A percentile compares a stretch with the other conserved stretches of the same genome.
phyloP scores from a whole-genome alignment of 2,113 vertebrate genomes.

The Megaceryle maxima region DNA sequence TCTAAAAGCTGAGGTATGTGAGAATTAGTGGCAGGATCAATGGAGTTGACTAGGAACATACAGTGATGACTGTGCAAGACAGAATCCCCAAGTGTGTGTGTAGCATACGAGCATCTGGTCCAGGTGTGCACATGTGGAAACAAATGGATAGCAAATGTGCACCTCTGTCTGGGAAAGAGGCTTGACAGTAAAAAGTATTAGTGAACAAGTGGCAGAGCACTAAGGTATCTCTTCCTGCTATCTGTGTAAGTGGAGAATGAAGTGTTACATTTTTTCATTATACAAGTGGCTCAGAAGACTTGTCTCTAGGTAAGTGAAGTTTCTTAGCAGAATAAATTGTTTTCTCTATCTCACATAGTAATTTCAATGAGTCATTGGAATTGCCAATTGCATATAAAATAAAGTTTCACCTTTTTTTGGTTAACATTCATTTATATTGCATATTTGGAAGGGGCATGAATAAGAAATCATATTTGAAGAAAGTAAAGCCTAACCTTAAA shows the following conservation, averaged over 20 bases:
- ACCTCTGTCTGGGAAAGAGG: background rate
- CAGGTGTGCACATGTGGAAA: background rate
- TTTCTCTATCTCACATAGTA: background rate
- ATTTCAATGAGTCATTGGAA: background rate
- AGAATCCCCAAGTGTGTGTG: background rate
- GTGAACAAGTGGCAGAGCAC: background rate
- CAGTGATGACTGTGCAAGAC: background rate
- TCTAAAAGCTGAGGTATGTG: background rate
- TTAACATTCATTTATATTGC: background rate
- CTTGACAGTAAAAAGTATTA: background rate
- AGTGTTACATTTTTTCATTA: background rate
- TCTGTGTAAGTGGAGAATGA: background rate
- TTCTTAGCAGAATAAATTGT: background rate
- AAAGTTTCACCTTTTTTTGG: constrained; percentile 11
- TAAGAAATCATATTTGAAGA: constrained; percentile 15
- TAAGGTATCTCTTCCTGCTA: background rate
- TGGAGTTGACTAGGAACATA: background rate
- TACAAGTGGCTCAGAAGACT: background rate
- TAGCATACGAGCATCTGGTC: background rate
- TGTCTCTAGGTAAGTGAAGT: background rate
- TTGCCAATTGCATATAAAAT: background rate
- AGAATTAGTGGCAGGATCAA: background rate
- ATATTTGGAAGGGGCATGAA: background rate
- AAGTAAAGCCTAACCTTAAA: background rate
- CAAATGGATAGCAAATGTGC: background rate